phyloP scores from a whole-genome alignment of 2,797 vertebrate genomes.

The Coilia nasus region DNA sequence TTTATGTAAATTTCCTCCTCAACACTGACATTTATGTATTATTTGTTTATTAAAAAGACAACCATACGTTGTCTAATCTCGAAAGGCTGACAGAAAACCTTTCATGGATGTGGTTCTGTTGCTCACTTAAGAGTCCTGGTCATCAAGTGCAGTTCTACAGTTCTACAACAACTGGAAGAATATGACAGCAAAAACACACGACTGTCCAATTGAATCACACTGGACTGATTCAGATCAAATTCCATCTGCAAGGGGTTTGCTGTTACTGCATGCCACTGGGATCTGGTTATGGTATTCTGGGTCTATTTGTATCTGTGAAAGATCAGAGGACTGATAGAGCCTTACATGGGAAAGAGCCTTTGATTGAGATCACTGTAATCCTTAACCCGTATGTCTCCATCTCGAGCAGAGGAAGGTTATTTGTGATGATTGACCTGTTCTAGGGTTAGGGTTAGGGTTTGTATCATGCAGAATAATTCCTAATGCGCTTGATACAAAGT shows the following conservation, averaged over 20 bases:
- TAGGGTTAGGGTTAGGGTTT: too few species aligned
- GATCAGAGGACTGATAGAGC: not conserved
- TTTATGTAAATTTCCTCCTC: too few species aligned
- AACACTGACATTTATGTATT: too few species aligned
- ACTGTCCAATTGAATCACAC: not conserved
- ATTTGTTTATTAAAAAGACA: too few species aligned
- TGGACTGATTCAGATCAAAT: not conserved
- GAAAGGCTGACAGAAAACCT: too few species aligned
- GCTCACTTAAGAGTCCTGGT: too few species aligned
- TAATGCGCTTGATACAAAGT: too few species aligned
- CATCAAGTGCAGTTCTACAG: not conserved
- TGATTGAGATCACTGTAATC: not conserved
- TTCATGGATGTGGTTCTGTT: too few species aligned
- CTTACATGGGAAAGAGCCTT: not conserved
- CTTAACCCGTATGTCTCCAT: not conserved
- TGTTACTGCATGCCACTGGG: not conserved
- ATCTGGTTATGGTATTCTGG: not conserved
- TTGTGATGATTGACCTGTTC: too few species aligned
- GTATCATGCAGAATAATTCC: too few species aligned
- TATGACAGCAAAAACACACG: not conserved
- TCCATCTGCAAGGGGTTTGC: not conserved
- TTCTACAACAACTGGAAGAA: not conserved
- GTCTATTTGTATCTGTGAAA: not conserved
- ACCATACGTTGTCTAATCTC: too few species aligned
- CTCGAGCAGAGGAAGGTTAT: conserved; percentile 29